Evolutionary conservation across 1,140 invertebrate species (phyloP), one percentile per base, ranked within the genome.

Genomic region (Aphaenogaster ashmeadi): DNA sequence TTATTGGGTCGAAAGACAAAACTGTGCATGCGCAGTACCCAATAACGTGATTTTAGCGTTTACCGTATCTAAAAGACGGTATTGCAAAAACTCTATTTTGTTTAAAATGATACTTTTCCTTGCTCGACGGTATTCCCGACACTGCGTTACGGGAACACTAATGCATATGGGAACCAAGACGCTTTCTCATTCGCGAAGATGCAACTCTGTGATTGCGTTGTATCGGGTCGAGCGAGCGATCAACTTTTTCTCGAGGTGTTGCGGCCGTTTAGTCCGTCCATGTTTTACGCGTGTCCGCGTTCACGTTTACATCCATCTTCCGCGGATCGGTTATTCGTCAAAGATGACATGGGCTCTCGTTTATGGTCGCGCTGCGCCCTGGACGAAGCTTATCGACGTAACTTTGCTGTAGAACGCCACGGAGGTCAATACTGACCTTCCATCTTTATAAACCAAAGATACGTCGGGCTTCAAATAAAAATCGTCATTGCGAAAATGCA

Each of bases 391-490:
- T 83, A 74, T 83, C 67, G 66, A 72, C 11, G 47, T 72, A 83
- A 58, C 18, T 56, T 58, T 21, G 13, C 67, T 72, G 44, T 83
- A 83, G 21, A 47, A 21, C 13, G 41, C 69, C n/a, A 84, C 9
- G 41, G 36, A 75, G 72, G 18, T 44, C 44, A 41, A 84, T 74
- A 60, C n/a, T 33, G 33, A 74, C 18, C 56, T 84, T 84, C 13
- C 33, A 75, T 47, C 69, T 83, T 83, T 18, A 60, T 75, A 50
- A 75, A 58, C 56, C 69, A 52, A 50, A 84, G 54, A 75, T 84
- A 84, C 2, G 6, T 50, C 41, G 69, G n/a, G 13, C 44, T 38
- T 84, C 47, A 50, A 74, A 75, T 84, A 84, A 75, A 81, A 62
- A 75, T 64, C 13, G 41, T 50, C 54, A n/a, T 15, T 15, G 41